These are phyloP conservation scores for Hyla sarda DNA, from an alignment of 2,113 vertebrate species.

Conservation along the genomic window DNA sequence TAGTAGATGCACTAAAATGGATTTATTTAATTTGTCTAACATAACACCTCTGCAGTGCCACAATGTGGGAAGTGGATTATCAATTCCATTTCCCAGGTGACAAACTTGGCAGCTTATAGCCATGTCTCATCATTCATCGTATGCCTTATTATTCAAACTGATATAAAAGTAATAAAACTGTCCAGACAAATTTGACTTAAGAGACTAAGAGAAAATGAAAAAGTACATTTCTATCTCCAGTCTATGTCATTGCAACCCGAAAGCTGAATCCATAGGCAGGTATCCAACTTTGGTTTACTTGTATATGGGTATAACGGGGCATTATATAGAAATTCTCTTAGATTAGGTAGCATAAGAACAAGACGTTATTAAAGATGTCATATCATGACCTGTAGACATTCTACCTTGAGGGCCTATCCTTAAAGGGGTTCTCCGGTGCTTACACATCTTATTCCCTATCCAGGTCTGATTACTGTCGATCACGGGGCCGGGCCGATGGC, in stretches of 20 bases:
- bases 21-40: conserved; percentile 6
- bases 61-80: neutral
- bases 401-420: neutral
- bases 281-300: neutral
- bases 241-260: neutral
- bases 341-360: neutral
- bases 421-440: no score
- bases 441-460: no score
- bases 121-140: neutral
- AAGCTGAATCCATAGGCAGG: neutral
- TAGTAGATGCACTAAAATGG: neutral
- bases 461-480: no score
- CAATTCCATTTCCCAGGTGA: neutral
- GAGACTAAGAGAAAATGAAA: neutral
- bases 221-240: neutral
- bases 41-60: neutral
- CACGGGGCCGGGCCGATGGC: no score
- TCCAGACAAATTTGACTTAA: neutral
- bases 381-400: neutral
- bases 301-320: neutral
- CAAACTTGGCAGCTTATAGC: neutral
- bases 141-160: neutral
- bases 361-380: neutral
- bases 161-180: neutral
- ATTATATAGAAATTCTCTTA: neutral